Base-by-base conservation (phyloP, 2,797 vertebrate species). In the Chaetophractus vellerosus region DNA sequence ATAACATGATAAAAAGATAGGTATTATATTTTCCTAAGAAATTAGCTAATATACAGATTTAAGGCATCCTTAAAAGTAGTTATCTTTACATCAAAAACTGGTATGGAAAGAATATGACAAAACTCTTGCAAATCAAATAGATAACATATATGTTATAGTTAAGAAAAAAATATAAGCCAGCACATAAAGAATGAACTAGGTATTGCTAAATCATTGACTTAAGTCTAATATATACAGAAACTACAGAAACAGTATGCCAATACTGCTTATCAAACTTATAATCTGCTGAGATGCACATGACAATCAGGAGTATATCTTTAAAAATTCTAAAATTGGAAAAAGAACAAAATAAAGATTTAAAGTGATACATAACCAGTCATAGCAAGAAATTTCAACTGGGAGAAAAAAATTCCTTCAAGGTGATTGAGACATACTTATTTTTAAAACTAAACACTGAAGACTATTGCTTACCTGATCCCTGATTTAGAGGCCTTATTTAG, bases 11-110 rank as follows among this genome's bases (percentile, higher is more conserved):
- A 63, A 96, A 95, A 92, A 88, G 28, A 71, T 23, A 74, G 31
- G 4, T 12, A 59, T 10, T 64, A 28, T 63, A 84, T 83, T 41
- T 63, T 55, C 45, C 79, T 18, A 94, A 28, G 59, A 95, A 95
- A 82, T 83, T 16, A 63, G 69, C 52, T 89, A 94, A 94, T 61
- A 36, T 21, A 82, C 2, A 79, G 68, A 91, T 82, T 97, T 89
- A 89, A 79, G 82, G 69, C 83, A 75, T 92, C 63, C 28, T 93
- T 76, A 80, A 61, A 75, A 96, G 28, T 16, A 90, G 45, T 57
- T 92, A 79, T 72, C 18, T 90, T 96, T 93, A 72, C 55, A 91
- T 48, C 5, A 63, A 94, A 96, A 92, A 89, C n/a, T 93, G 26
- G 14, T 86, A 86, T 76, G 83, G 24, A 86, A 82, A 66, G 38